phyloP scores from a whole-genome alignment of 92 coral and sea anemone genomes.

The Muricea muricata region DNA sequence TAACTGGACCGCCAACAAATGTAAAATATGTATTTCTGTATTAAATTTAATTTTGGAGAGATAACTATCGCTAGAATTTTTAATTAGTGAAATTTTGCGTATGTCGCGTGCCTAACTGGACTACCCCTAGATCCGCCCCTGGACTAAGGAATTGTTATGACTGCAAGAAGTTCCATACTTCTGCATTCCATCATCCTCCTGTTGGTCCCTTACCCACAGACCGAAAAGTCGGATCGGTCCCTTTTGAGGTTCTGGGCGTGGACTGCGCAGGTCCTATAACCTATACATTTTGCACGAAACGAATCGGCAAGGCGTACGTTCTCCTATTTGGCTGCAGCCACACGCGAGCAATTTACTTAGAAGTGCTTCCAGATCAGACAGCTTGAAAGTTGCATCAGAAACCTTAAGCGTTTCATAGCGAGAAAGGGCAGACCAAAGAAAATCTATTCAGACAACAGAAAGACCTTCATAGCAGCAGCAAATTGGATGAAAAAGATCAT shows the following conservation, averaged over 20 bases:
- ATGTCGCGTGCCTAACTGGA: no score
- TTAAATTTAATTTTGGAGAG: no score
- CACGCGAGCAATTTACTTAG: not conserved
- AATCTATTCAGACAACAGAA: constrained; percentile 45
- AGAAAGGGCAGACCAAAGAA: constrained; percentile 33
- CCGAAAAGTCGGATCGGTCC: not conserved
- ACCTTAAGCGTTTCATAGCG: constrained; percentile 21
- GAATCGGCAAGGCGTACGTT: not conserved
- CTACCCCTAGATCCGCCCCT: no score
- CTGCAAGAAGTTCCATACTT: constrained; percentile 8
- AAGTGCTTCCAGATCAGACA: not conserved
- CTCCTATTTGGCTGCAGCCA: not conserved
- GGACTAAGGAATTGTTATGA: constrained; percentile 12
- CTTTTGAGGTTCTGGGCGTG: not conserved
- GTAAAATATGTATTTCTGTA: no score
- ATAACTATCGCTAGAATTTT: no score
- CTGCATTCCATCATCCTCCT: not conserved
- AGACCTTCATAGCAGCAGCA: not conserved
- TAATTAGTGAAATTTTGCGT: no score
- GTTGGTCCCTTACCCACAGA: constrained; percentile 11
- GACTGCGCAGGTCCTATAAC: not conserved
- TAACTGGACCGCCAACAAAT: no score
- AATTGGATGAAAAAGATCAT: constrained; percentile 42
- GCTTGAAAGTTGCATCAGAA: constrained; percentile 10
- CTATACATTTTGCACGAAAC: not conserved